Conservation (phyloP, 2,797 vertebrate genomes). For the Distichodus sexfasciatus region DNA sequence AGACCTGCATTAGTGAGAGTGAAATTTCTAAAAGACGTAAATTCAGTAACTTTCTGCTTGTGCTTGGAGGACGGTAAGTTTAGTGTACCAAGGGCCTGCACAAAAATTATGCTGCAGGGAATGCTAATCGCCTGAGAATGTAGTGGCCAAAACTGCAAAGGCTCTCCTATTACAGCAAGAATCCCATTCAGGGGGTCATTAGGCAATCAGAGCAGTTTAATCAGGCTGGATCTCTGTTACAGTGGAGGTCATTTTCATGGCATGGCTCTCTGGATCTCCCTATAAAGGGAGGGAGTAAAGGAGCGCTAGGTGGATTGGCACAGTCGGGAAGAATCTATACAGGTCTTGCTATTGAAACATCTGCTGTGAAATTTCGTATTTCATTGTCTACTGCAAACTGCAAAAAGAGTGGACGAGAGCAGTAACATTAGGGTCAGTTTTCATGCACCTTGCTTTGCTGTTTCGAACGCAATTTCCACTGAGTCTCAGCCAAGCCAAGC, state of each 20-base stretch:
- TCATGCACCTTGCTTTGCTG: constrained; percentile 16
- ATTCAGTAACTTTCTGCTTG: too few species aligned
- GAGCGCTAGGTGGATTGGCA: constrained; percentile 9
- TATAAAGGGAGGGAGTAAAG: constrained; percentile 35
- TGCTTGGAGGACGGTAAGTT: constrained; percentile 31
- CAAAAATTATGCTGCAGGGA: constrained; percentile 43
- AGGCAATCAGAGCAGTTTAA: constrained; percentile 74
- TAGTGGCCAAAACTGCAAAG: constrained; percentile 54
- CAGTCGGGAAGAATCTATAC: constrained; percentile 8
- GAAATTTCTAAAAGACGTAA: too few species aligned
- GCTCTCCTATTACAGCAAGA: constrained; percentile 61
- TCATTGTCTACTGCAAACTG: constrained; percentile 4
- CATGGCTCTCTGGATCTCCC: constrained; percentile 57
- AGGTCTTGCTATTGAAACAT: constrained; percentile 10
- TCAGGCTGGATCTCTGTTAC: constrained; percentile 69
- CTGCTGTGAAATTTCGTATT: constrained; percentile 30
- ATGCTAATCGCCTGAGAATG: constrained; percentile 56
- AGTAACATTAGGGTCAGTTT: constrained; percentile 13
- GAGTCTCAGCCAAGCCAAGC: constrained; percentile 36
- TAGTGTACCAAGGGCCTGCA: constrained; percentile 30
- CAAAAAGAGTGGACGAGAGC: not conserved
- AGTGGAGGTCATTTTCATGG: constrained; percentile 62
- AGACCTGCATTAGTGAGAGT: too few species aligned
- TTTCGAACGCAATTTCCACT: constrained; percentile 37
- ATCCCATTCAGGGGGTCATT: constrained; percentile 71